These are phyloP conservation scores for Ormyrus rosae DNA, from an alignment of 2,888 invertebrate genomes.

Conservation along the genomic window DNA sequence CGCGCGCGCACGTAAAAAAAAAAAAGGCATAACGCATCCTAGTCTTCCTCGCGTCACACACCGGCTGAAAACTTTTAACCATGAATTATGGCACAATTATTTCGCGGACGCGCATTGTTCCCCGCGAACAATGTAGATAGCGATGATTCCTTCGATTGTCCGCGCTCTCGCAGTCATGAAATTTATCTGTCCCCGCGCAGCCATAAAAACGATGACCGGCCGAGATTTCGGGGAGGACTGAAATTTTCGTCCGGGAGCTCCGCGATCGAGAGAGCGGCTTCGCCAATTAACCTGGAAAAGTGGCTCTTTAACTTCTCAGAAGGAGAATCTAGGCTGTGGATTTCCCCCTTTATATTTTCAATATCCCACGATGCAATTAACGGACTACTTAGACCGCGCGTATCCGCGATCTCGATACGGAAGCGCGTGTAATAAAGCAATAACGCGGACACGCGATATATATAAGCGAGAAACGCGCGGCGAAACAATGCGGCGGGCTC, in stretches of 20 bases:
- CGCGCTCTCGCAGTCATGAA: conserved; percentile 51
- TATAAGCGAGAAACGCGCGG: conserved; percentile 31
- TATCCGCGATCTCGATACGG: conserved; percentile 65
- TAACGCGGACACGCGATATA: conserved; percentile 30
- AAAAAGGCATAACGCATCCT: too few species aligned
- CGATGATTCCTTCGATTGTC: conserved; percentile 56
- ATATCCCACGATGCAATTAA: conserved; percentile 69
- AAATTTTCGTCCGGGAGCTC: not conserved
- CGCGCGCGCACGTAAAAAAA: not conserved
- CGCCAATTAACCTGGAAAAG: not conserved
- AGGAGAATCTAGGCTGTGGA: not conserved
- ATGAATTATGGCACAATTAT: conserved; percentile 38
- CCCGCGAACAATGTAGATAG: conserved; percentile 51
- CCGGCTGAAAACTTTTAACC: too few species aligned
- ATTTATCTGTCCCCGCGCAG: conserved; percentile 56
- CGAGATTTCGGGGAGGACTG: conserved; percentile 31
- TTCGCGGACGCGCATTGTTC: conserved; percentile 40
- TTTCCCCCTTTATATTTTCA: conserved; percentile 17
- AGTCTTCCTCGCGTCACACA: too few species aligned
- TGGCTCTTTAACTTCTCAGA: not conserved
- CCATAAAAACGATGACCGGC: conserved; percentile 54
- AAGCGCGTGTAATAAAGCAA: conserved; percentile 57
- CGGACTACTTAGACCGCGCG: not conserved
- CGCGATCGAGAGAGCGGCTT: not conserved
- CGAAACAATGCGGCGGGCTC: conserved; percentile 36